These are phyloP conservation scores for Oceanodroma tethys DNA, from an alignment of 2,113 vertebrate species.

Conservation along the genomic window DNA sequence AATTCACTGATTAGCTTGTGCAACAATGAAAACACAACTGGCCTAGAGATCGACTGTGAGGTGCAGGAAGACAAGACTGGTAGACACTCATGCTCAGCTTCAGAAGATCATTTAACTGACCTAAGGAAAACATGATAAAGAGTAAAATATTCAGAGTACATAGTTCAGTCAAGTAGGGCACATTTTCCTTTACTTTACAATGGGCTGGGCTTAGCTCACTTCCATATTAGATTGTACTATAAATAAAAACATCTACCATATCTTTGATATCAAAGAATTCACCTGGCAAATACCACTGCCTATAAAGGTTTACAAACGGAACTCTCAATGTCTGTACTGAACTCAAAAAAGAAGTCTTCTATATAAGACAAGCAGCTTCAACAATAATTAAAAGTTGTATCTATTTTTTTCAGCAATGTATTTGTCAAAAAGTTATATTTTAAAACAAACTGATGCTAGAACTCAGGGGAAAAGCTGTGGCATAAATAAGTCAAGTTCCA, in stretches of 20 bases:
- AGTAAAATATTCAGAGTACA: not conserved
- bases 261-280: not conserved
- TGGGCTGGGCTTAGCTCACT: not conserved
- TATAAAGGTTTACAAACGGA: not conserved
- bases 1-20: not conserved
- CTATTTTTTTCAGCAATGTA: rapidly evolving
- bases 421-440: not conserved
- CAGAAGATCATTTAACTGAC: not conserved
- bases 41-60: not conserved
- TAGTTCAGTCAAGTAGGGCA: not conserved
- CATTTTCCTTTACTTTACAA: not conserved
- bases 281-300: not conserved
- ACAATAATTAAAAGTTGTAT: not conserved
- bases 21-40: not conserved
- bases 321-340: not conserved
- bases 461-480: not conserved
- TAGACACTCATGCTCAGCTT: not conserved
- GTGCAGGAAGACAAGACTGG: not conserved
- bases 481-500: not conserved
- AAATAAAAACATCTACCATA: not conserved
- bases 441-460: not conserved
- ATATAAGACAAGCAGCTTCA: not conserved
- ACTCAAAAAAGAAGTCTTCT: not conserved
- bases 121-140: not conserved
- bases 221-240: not conserved